Percentiles rank a stretch among this genome's conserved stretches.
These are phyloP conservation scores for Alligator mississippiensis DNA, from an alignment of 2,113 vertebrate species.

Conservation along the genomic window DNA sequence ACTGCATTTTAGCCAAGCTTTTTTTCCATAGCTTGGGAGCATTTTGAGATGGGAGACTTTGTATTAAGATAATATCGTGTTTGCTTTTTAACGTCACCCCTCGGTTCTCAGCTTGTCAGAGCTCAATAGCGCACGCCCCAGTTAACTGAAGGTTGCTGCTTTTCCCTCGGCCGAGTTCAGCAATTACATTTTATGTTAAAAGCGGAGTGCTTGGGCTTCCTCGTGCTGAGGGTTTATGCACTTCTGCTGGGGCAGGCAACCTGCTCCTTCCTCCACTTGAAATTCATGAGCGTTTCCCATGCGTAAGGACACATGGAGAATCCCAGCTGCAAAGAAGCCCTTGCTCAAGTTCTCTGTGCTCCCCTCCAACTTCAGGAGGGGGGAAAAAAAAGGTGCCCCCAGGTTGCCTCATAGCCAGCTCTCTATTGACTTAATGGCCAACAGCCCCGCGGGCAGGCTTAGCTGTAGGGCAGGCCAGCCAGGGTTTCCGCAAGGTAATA, in stretches of 20 bases:
- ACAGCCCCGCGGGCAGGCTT: background rate
- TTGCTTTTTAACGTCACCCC: too few species aligned
- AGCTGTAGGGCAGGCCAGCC: background rate
- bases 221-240: too few species aligned
- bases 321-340: background rate
- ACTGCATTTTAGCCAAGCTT: too few species aligned
- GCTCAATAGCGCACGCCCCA: too few species aligned
- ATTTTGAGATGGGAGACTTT: too few species aligned
- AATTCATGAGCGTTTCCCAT: background rate
- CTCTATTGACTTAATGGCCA: background rate
- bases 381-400: background rate
- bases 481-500: background rate
- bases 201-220: too few species aligned
- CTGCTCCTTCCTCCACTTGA: background rate
- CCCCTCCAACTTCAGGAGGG: background rate
- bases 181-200: too few species aligned
- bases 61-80: too few species aligned
- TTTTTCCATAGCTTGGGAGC: too few species aligned
- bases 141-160: too few species aligned
- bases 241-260: background rate
- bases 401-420: background rate
- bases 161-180: too few species aligned
- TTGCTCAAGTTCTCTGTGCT: background rate
- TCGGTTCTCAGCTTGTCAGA: too few species aligned
- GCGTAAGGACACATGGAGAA: background rate